phyloP scores from a whole-genome alignment of 2,888 invertebrate species.

The Caenorhabditis sp. region DNA sequence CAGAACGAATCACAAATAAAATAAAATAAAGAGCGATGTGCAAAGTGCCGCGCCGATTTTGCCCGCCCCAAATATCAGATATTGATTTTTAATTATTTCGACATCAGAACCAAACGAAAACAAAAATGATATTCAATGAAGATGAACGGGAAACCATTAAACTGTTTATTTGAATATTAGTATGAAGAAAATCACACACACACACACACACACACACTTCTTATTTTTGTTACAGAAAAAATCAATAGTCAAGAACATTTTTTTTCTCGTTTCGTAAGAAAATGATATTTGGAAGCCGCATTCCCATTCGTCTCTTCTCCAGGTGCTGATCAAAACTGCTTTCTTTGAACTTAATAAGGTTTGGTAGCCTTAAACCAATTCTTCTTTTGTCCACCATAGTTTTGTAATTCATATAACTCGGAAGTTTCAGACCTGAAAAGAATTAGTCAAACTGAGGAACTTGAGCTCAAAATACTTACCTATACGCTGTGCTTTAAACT shows the following conservation, averaged over 20 bases:
- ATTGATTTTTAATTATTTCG: neutral
- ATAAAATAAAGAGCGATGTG: neutral
- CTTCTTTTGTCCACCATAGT: conserved; percentile 27
- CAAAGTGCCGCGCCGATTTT: neutral
- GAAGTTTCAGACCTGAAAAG: conserved; percentile 34
- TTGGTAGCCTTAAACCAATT: conserved; percentile 43
- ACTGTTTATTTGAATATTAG: conserved; percentile 6
- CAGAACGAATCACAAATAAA: neutral
- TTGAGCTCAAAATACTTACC: conserved; percentile 5
- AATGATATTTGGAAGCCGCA: conserved; percentile 42
- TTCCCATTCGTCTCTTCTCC: conserved; percentile 44
- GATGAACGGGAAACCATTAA: conserved; percentile 3
- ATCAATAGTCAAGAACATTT: conserved; percentile 34
- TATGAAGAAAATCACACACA: conserved; percentile 2
- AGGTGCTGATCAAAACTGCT: conserved; percentile 19
- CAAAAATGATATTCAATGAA: neutral
- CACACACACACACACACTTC: neutral
- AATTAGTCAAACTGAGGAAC: neutral
- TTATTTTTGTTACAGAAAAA: neutral
- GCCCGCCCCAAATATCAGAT: neutral
- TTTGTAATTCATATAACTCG: conserved; percentile 26
- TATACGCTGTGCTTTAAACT: conserved; percentile 15
- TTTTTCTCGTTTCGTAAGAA: conserved; percentile 39
- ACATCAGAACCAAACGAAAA: neutral
- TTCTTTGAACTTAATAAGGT: conserved; percentile 42